Evolutionary conservation across 2,113 vertebrate species (phyloP).

Genomic region (Pygoscelis adeliae): DNA sequence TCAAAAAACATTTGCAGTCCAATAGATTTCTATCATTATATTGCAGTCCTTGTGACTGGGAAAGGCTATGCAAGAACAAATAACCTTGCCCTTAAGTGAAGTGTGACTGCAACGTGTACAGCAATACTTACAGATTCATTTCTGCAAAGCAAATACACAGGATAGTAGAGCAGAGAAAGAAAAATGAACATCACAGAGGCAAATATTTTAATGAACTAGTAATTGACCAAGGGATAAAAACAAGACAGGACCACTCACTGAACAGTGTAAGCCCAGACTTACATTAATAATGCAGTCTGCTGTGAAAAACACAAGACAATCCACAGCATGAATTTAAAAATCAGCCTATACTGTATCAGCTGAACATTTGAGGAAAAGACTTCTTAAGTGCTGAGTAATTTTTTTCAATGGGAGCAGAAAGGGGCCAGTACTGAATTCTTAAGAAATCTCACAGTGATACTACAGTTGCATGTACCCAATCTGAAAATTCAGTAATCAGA

Average conservation of each 20-base stretch:
- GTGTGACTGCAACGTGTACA: background rate
- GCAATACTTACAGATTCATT: background rate
- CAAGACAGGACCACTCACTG: background rate
- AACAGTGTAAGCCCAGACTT: background rate
- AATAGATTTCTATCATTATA: background rate
- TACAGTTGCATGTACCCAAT: background rate
- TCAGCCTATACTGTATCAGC: background rate
- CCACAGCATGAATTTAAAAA: background rate
- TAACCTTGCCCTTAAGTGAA: background rate
- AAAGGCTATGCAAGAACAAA: background rate
- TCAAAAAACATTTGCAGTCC: background rate
- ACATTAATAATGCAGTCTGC: background rate
- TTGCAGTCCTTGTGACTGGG: background rate
- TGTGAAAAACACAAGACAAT: background rate
- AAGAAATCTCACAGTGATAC: background rate
- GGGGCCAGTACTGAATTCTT: background rate
- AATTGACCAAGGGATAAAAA: background rate
- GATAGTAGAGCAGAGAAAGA: background rate
- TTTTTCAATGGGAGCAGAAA: background rate
- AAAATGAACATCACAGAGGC: background rate
- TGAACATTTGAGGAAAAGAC: background rate
- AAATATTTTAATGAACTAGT: background rate
- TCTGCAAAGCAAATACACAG: background rate
- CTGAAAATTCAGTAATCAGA: background rate
- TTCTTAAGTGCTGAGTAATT: background rate